Evolutionary conservation across 2,888 invertebrate genomes (phyloP).

Genomic region (Dynastes tityus): DNA sequence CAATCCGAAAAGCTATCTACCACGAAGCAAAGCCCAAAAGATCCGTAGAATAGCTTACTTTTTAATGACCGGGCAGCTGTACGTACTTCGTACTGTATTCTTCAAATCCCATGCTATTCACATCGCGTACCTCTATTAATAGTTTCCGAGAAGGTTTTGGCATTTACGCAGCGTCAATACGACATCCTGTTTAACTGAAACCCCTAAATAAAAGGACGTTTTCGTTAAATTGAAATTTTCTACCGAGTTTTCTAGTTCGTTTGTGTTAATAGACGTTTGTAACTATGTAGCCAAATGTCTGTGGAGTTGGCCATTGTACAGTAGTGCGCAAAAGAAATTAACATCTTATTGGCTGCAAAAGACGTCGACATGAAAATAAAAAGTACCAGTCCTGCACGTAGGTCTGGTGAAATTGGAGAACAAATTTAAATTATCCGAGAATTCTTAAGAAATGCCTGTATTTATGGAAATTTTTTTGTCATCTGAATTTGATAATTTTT

Average conservation of each 20-base stretch:
- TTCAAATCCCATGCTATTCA: slow-evolving; percentile 19
- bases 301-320: too few relatives aligned
- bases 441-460: too few relatives aligned
- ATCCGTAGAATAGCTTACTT: slow-evolving; percentile 4
- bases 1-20: not conserved
- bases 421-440: too few relatives aligned
- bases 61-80: slow-evolving; percentile 11
- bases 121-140: slow-evolving; percentile 35
- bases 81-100: not conserved
- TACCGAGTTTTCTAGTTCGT: slow-evolving; percentile 3
- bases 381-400: too few relatives aligned
- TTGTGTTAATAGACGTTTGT: slow-evolving; percentile 14
- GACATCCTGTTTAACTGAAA: slow-evolving; percentile 31
- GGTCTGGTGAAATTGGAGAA: too few relatives aligned
- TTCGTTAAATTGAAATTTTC: slow-evolving; percentile 2
- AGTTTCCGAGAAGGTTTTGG: slow-evolving; percentile 37
- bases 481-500: too few relatives aligned
- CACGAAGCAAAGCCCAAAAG: not conserved
- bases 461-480: too few relatives aligned
- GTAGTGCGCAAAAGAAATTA: too few relatives aligned
- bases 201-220: slow-evolving; percentile 24
- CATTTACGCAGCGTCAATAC: slow-evolving; percentile 27
- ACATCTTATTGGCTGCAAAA: too few relatives aligned
- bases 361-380: too few relatives aligned
- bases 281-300: too few relatives aligned